Base-by-base conservation (phyloP, 2,888 invertebrate species). In the Alentia gelatinosa region DNA sequence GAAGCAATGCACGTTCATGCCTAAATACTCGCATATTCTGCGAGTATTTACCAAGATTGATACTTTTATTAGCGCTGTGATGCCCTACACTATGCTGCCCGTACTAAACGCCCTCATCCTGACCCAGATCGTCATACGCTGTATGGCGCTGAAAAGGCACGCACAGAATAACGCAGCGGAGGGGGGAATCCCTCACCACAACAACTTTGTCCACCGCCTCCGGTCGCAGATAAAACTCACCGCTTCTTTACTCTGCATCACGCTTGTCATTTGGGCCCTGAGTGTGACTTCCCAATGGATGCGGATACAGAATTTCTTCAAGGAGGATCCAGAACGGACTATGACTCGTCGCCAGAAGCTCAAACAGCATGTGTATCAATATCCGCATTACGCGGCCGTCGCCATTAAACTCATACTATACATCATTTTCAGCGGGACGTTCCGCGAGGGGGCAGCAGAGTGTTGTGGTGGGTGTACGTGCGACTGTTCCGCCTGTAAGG, bases 391-490 rank as follows among this genome's bases (percentile, higher is more conserved):
- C 33, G 89, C 89, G 56, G 63, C 56, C 63, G 56, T 89, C 15
- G 89, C 89, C 9, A 63, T 89, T 0, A 89, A 89, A 23, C 63
- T 89, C 56, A 89, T 89, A 12, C 56, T 89, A 0, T 89, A 89
- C 63, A 33, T 89, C 50, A 63, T 89, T 1, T 89, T 63, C 26
- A 89, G 89, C 35, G 89, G 56, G 3, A 63, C 63, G 9, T 89
- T 89, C 63, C 30, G 89, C 0, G 89, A 89, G n/a, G 56, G 56
- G 3, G 89, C 63, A 39, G 56, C 63, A 3, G 89, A 89, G 63
- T 89, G 89, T 63, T 89, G 89, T n/a, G 63, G 89, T 1, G 89
- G 63, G 1, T 89, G 89, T n/a, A 89, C 89, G 26, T 89, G 89
- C 26, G 63, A 50, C 26, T 89, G 89, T 39, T 89, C 56, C 19